Evolutionary conservation across 2,797 vertebrate species (phyloP), one percentile per base, ranked within the genome.

Genomic region (Melanitta fusca): DNA sequence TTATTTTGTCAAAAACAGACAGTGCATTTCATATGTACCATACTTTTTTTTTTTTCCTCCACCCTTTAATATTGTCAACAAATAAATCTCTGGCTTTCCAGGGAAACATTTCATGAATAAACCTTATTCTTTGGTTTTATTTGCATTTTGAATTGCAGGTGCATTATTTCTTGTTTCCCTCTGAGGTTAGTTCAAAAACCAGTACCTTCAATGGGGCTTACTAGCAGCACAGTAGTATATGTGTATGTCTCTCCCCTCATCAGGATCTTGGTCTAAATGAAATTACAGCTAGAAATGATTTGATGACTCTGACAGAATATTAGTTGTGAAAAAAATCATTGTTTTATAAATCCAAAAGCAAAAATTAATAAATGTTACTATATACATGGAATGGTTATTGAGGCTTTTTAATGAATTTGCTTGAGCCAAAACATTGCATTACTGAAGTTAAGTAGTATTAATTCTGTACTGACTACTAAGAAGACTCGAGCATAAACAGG

Each of bases 111-210:
- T 64, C 0, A 80, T 7, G 11, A 61, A 69, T 28, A 80, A 61
- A 56, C 6, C 18, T 91, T 70, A 38, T 51, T 83, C 24, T 89
- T 80, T 93, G 32, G n/a, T 85, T 72, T 80, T 70, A 61, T 93
- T 95, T 96, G 18, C 54, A 72, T 71, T 38, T 36, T 60, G 66
- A 88, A 92, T 94, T 90, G 17, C 11, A 24, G 68, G n/a, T 36
- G 56, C 39, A 45, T 92, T 93, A 43, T 84, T 93, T 93, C 45
- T 62, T 56, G 32, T 77, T 81, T 93, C 36, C 71, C 68, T 77
- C 14, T 21, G 39, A 94, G 65, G 9, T 47, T 93, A 85, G 39
- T 65, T 95, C n/a, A 86, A 95, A 80, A 80, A 51, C 15, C n/a
- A 79, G n/a, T 18, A 58, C 60, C 57, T 85, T 91, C 61, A 64